Evolutionary conservation across 2,888 invertebrate genomes (phyloP), one percentile per base, ranked within the genome.

Genomic region (Lamellibrachia satsuma): DNA sequence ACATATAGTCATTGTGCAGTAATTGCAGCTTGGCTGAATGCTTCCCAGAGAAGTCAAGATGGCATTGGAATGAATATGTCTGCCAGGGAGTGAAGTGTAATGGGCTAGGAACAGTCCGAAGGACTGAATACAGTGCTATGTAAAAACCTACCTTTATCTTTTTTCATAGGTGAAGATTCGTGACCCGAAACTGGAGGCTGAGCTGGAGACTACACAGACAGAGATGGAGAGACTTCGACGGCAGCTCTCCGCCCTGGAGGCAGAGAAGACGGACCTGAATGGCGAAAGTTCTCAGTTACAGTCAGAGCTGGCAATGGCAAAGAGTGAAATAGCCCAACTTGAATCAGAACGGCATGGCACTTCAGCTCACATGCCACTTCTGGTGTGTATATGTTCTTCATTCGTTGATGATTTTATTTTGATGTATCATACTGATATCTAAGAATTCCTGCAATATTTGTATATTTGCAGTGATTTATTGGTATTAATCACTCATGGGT

Each of bases 81-180:
- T n/a, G n/a, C n/a, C 39, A 39, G 39, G 39, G 39, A 39, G 39
- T 55, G 55, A 9, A 55, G 55, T 55, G 55, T 3, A 1, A 55
- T 55, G 2, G 11, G 22, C 22, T 75, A 6, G 2, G 57, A 57
- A 39, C 39, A 39, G 39, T 39, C 39, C 39, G 1, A 0, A 39
- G 55, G 55, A 55, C 55, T 55, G 55, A 55, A 55, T 39, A 39
- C 39, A 39, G 39, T 39, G 39, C 55, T 55, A 9, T 91, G 22
- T 91, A 52, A 52, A 8, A 51, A 91, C 2, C 8, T 9, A n/a
- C 15, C 57, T 1, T 27, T 39, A 52, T 52, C 15, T n/a, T 92
- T 75, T 92, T 60, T 52, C 60, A 27, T 91, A 96, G 96, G 95
- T 96, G 52, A 95, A 94, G 93, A 96, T 96, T 22, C 95, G 95